phyloP scores from a whole-genome alignment of 2,113 vertebrate species.

The Neotoma lepida region DNA sequence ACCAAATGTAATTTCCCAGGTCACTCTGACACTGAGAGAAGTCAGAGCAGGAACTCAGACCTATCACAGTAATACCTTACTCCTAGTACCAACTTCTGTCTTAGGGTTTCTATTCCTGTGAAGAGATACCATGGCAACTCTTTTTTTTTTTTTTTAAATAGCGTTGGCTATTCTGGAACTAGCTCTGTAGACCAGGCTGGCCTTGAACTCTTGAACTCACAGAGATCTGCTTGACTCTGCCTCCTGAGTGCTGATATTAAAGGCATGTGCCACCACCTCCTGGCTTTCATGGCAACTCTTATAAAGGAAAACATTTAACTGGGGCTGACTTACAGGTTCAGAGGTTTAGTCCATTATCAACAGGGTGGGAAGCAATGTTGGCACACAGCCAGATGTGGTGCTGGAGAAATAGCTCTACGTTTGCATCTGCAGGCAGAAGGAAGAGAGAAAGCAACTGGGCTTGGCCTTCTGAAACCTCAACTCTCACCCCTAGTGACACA shows the following conservation, averaged over 20 bases:
- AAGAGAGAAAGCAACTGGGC: background rate
- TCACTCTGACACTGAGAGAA: background rate
- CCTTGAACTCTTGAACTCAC: no score
- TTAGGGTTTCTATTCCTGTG: background rate
- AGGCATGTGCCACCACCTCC: no score
- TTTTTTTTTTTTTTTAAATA: no score
- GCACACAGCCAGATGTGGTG: no score
- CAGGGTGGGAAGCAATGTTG: no score
- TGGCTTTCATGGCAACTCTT: background rate
- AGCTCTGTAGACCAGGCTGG: no score
- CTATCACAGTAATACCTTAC: background rate
- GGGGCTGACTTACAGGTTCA: background rate
- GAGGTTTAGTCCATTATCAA: no score
- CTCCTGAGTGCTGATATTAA: no score
- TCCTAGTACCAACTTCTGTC: background rate
- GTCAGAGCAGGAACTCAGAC: background rate
- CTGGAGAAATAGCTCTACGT: no score
- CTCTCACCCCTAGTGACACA: background rate
- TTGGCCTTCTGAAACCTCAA: background rate
- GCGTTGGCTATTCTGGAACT: no score
- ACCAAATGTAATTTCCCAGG: background rate
- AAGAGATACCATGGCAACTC: background rate
- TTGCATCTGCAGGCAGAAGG: background rate
- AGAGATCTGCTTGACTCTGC: no score
- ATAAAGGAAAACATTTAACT: background rate